A percentile compares a stretch with the other conserved stretches of the same genome.
These are phyloP conservation scores for Acanthis flammea DNA, from an alignment of 2,797 vertebrate species.

Conservation along the genomic window DNA sequence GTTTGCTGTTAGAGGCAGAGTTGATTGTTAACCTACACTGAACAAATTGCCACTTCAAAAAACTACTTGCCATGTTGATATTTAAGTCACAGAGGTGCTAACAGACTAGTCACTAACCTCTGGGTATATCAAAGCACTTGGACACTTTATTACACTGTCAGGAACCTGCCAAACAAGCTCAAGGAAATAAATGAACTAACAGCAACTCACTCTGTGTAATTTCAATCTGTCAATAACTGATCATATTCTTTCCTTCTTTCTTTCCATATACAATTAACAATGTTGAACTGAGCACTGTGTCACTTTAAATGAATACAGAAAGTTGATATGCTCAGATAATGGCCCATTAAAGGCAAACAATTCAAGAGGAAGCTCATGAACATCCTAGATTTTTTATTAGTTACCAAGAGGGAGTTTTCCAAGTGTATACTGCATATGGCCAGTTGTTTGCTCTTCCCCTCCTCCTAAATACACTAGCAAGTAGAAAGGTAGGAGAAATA, in stretches of 20 bases:
- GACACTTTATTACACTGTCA: neutral
- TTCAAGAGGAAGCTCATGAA: neutral
- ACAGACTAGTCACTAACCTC: neutral
- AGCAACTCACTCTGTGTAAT: neutral
- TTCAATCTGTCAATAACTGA: neutral
- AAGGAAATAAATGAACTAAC: neutral
- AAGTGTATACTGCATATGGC: neutral
- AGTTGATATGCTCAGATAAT: neutral
- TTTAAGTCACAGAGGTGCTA: neutral
- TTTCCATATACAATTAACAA: neutral
- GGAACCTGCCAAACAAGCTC: neutral
- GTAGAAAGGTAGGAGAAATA: neutral
- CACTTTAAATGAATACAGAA: neutral
- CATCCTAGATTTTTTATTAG: neutral
- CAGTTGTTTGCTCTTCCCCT: neutral
- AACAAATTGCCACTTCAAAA: neutral
- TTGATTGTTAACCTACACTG: neutral
- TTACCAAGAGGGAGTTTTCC: conserved; percentile 10
- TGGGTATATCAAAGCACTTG: neutral
- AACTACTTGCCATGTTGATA: neutral
- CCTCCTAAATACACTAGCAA: neutral
- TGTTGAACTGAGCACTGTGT: neutral
- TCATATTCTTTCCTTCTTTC: neutral
- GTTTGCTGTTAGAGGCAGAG: neutral
- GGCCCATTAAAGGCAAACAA: neutral